These are phyloP conservation scores for Bagarius yarrelli DNA, from an alignment of 2,113 vertebrate genomes.

Conservation along the genomic window DNA sequence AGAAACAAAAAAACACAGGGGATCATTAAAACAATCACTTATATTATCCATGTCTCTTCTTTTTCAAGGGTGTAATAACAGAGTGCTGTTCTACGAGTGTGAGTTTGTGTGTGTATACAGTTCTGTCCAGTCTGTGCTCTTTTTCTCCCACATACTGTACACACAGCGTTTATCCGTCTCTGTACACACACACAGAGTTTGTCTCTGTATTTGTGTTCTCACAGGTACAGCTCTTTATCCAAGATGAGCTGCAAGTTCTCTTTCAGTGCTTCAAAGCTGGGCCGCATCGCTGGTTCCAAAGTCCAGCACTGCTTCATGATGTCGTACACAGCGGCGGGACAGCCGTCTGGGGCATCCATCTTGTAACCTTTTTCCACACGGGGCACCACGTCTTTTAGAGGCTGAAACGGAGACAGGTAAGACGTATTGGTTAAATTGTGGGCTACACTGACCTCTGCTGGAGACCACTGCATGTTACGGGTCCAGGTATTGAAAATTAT, in stretches of 20 bases:
- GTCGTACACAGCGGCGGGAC: conserved; percentile 84
- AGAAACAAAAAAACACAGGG: background rate
- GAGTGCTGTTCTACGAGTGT: conserved; percentile 34
- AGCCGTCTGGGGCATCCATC: conserved; percentile 93
- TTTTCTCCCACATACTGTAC: conserved; percentile 8
- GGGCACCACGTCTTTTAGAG: conserved; percentile 26
- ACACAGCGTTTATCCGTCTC: background rate
- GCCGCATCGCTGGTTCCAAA: conserved; percentile 79
- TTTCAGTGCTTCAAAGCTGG: conserved; percentile 84
- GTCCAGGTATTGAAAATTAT: background rate
- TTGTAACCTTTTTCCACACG: conserved; percentile 92
- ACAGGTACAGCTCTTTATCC: conserved; percentile 13
- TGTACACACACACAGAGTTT: background rate
- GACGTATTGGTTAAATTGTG: background rate
- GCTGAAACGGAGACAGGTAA: conserved; percentile 2
- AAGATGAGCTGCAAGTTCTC: conserved; percentile 65
- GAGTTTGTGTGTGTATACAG: background rate
- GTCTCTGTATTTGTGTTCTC: conserved; percentile 49
- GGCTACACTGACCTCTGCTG: conserved; percentile 40
- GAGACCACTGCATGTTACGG: background rate
- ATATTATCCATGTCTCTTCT: background rate
- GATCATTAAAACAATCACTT: background rate
- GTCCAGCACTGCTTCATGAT: conserved; percentile 97
- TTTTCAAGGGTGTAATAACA: conserved; percentile 30
- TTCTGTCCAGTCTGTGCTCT: conserved; percentile 1